phyloP scores from a whole-genome alignment of 2,888 invertebrate species.

The Calameuta pallipes region DNA sequence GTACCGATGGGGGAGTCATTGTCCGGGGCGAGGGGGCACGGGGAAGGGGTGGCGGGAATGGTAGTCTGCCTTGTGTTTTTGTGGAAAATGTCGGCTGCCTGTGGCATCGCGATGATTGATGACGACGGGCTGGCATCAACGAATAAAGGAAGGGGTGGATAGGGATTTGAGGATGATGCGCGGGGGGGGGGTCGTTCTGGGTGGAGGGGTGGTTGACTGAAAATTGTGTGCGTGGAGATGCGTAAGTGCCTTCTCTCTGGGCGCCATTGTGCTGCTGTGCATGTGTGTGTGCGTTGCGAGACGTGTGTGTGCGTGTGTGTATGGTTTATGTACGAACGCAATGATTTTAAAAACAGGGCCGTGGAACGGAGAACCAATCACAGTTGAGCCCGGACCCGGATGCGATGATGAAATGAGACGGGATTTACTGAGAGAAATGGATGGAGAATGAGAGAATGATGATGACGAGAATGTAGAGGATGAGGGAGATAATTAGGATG shows the following conservation, averaged over 20 bases:
- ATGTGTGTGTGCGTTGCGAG: constrained; percentile 18
- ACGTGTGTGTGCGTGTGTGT: constrained; percentile 14
- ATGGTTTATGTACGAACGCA: neutral
- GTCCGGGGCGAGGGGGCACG: constrained; percentile 14
- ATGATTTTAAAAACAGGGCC: constrained; percentile 4
- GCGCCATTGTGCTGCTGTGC: constrained; percentile 8
- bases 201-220: constrained; percentile 14
- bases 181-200: neutral
- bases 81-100: constrained; percentile 59
- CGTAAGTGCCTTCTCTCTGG: constrained; percentile 9
- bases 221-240: constrained; percentile 16
- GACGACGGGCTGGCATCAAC: constrained; percentile 48
- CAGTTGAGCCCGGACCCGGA: constrained; percentile 17
- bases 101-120: constrained; percentile 64
- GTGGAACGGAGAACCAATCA: constrained; percentile 11
- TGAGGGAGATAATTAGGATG: constrained; percentile 32
- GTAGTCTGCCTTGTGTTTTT: constrained; percentile 50
- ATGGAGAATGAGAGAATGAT: neutral
- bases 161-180: neutral
- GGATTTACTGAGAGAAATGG: constrained; percentile 8
- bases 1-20: constrained; percentile 19
- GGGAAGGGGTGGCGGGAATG: constrained; percentile 35
- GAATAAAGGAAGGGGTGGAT: neutral
- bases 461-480: constrained; percentile 5
- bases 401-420: constrained; percentile 53